phyloP scores from a whole-genome alignment of 2,113 vertebrate species.

The Picathartes gymnocephalus region DNA sequence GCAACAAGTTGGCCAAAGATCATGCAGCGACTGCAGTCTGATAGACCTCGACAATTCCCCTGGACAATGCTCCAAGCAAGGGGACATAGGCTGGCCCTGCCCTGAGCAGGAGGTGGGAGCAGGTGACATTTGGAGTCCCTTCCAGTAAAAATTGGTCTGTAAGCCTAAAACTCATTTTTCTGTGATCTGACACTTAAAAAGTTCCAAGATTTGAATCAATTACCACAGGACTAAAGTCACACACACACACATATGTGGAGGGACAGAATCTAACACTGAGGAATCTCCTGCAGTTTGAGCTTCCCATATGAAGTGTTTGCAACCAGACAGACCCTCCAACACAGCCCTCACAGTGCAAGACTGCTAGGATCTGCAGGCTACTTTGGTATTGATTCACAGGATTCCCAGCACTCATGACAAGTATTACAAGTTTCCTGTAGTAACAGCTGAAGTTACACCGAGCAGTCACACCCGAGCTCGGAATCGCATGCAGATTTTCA shows the following conservation, averaged over 20 bases:
- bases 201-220: not conserved
- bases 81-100: not conserved
- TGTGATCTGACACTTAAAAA: not conserved
- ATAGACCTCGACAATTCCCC: not conserved
- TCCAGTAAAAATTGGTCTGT: not conserved
- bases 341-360: not conserved
- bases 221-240: not conserved
- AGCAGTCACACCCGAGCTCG: not conserved
- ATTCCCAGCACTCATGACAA: not conserved
- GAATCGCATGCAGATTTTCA: not conserved
- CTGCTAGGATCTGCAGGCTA: not conserved
- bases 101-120: not conserved
- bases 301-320: accelerated
- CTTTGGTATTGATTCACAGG: not conserved
- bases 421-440: not conserved
- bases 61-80: not conserved
- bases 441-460: not conserved
- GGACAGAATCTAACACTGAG: not conserved
- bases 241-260: not conserved
- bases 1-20: not conserved
- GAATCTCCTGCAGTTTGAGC: not conserved
- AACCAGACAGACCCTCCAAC: not conserved
- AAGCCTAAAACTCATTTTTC: not conserved
- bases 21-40: not conserved
- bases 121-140: not conserved